Evolutionary conservation across 1,140 invertebrate species (phyloP), one percentile per base, ranked within the genome.

Genomic region (Cyrtorhinus lividipennis): DNA sequence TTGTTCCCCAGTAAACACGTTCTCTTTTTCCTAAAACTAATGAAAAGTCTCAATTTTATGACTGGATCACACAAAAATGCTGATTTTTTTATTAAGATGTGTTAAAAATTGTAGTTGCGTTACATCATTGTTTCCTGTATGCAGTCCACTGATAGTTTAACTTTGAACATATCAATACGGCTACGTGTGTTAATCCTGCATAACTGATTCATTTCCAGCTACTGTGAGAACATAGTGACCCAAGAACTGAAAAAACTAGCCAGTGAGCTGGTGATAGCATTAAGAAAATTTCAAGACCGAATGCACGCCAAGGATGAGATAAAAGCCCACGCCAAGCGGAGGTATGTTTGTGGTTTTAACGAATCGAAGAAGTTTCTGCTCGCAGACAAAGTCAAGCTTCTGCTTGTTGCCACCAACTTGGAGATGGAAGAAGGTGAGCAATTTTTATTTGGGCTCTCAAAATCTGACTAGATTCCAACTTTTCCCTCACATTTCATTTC

Each of bases 221-320:
- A 62, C 24, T 62, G 62, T 27, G n/a, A 56, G 12, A 62, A 63
- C 59, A 20, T 23, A 26, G 23, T 44, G 1, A 59, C 24, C 10
- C 8, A 2, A 3, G 56, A 46, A 2, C 44, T 65, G 25, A 25
- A 44, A 58, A 44, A 58, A 24, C 25, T 23, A 46, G 25, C 24
- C 45, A 38, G 44, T 18, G 22, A 57, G 13, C 38, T 60, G 1
- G 30, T 65, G 13, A 26, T 24, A 1, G 59, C 69, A 22, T 24
- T 84, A 10, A 63, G 84, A 1, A 74, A 76, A 62, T 83, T 83
- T 67, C 83, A 84, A 69, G 80, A 81, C 61, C 72, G 79, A 8
- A 72, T 80, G 22, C 80, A 78, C 68, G 73, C 77, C 38, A 77
- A 77, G 62, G 81, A 83, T 66, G 79, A 79, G 25, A 73, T 79